Evolutionary conservation across 2,888 invertebrate species (phyloP), one percentile per base, ranked within the genome.

Genomic region (Campaea margaritaria): DNA sequence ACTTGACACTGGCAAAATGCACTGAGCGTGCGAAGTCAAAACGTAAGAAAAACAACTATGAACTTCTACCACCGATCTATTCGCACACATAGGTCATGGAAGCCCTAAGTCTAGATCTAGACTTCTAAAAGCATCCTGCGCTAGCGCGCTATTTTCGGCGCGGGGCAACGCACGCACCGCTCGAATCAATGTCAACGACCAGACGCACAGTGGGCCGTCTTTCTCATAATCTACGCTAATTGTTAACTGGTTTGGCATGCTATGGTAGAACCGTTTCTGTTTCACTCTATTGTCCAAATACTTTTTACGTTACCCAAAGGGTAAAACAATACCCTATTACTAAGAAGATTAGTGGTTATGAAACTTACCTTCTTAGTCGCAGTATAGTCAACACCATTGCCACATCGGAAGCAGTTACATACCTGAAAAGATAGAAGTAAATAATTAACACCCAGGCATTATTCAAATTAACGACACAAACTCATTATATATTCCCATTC

Each of bases 121-220:
- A 59, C 48, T 36, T 58, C 69, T 67, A 64, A 57, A 53, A 58
- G 48, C 16, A 68, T 65, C 58, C 43, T n/a, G 51, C 43, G 65
- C 57, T 49, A 44, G 14, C 43, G 62, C 38, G 60, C 68, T 66
- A 72, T 69, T 56, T 74, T 66, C 58, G 66, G 65, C 67, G 58
- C 64, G 70, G 62, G 73, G 60, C 73, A 71, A 73, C 65, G 73
- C 62, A 52, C 72, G 70, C 69, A 65, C 69, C 58, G 15, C 49
- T 60, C 58, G 59, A 58, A 62, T 72, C 75, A 76, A 75, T 76
- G 76, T 75, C 74, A 75, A 69, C 72, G 76, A 74, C 68, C 73
- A 67, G 58, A 38, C 49, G 64, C 62, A 53, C 50, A 41, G 42
- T 58, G 62, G 21, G 21, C 21, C 5, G 21, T 21, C 21, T 2